Evolutionary conservation across 2,888 invertebrate genomes (phyloP).

Genomic region (Limnephilus auricula): DNA sequence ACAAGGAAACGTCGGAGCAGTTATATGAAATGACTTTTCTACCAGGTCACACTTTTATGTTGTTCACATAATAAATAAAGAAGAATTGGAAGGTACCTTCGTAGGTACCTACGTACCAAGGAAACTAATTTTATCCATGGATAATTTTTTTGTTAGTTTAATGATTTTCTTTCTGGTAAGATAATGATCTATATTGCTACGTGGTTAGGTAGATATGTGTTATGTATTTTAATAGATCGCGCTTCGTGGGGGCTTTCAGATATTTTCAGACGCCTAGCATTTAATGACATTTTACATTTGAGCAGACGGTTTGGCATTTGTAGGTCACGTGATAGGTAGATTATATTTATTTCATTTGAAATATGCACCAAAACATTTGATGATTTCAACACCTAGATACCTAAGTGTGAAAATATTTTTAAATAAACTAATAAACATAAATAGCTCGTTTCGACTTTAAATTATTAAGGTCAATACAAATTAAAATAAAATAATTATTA

Average conservation of each 20-base stretch:
- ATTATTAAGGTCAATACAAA: neutral
- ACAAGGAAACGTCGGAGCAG: neutral
- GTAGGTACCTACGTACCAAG: neutral
- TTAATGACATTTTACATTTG: conserved; percentile 52
- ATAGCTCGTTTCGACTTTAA: neutral
- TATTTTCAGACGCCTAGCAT: conserved; percentile 11
- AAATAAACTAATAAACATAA: neutral
- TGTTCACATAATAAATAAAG: neutral
- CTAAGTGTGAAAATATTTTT: neutral
- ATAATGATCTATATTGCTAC: neutral
- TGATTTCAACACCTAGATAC: neutral
- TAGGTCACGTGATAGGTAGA: conserved; percentile 55
- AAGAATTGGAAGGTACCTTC: neutral
- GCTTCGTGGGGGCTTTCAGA: neutral
- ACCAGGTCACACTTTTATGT: neutral
- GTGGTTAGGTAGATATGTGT: neutral
- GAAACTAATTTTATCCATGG: neutral
- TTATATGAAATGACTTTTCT: neutral
- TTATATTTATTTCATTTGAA: conserved; percentile 30
- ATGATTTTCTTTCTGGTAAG: neutral
- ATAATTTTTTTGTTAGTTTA: neutral
- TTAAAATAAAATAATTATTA: neutral
- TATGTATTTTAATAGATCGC: neutral
- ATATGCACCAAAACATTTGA: neutral
- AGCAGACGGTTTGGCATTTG: conserved; percentile 54